Percentiles rank a stretch among this genome's conserved stretches.
phyloP scores from a whole-genome alignment of 1,140 invertebrate genomes.

The Monochamus saltuarius region DNA sequence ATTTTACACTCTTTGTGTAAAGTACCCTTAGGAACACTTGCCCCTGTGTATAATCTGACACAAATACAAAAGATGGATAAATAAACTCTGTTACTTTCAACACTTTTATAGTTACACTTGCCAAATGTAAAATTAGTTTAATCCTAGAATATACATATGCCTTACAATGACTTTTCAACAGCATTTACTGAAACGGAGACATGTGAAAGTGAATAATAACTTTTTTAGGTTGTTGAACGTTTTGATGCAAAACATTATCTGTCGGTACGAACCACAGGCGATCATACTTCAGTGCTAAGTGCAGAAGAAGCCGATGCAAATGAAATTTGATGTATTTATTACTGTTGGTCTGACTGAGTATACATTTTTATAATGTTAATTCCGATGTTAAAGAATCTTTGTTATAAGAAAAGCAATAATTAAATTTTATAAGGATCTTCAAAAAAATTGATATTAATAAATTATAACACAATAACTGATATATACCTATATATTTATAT shows the following conservation, averaged over 20 bases:
- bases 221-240: slow-evolving; percentile 45
- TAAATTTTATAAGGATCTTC: too few relatives aligned
- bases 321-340: slow-evolving; percentile 33
- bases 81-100: background rate
- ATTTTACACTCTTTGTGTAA: too few relatives aligned
- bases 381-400: too few relatives aligned
- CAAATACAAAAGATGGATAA: background rate
- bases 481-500: too few relatives aligned
- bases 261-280: slow-evolving; percentile 37
- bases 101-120: background rate
- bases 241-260: slow-evolving; percentile 50
- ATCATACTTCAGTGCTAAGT: slow-evolving; percentile 32
- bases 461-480: too few relatives aligned
- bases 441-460: too few relatives aligned
- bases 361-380: too few relatives aligned
- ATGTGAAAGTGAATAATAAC: background rate
- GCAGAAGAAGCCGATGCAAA: slow-evolving; percentile 33
- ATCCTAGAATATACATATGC: background rate
- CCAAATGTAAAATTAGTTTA: background rate
- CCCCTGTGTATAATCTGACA: background rate
- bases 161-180: background rate
- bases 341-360: too few relatives aligned
- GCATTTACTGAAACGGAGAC: background rate
- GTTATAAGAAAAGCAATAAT: too few relatives aligned
- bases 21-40: too few relatives aligned